A percentile compares a stretch with the other conserved stretches of the same genome.
Evolutionary conservation across 2,888 invertebrate species (phyloP).

Genomic region (Opisthograptis luteolata): DNA sequence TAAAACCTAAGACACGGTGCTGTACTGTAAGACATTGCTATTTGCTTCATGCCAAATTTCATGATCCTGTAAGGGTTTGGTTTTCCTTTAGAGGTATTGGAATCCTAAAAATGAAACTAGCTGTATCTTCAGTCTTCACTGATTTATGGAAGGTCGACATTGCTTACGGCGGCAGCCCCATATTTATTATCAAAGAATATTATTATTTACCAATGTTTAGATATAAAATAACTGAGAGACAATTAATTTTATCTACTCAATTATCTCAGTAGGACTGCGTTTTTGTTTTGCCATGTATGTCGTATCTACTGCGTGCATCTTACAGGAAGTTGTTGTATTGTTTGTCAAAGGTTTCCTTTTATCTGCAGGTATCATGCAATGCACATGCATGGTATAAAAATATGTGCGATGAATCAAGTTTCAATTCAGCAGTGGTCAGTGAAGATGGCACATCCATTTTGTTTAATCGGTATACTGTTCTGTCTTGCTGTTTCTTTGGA

Average conservation of each 20-base stretch:
- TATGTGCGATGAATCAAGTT: slow-evolving; percentile 25
- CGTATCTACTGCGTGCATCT: slow-evolving; percentile 62
- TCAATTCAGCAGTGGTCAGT: slow-evolving; percentile 52
- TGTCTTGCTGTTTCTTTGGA: slow-evolving; percentile 43
- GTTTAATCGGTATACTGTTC: slow-evolving; percentile 56
- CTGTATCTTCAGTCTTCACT: no score
- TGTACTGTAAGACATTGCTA: no score
- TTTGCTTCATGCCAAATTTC: no score
- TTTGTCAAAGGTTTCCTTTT: slow-evolving; percentile 69
- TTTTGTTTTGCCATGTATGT: slow-evolving; percentile 66
- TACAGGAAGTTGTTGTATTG: slow-evolving; percentile 74
- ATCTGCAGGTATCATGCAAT: slow-evolving; percentile 53
- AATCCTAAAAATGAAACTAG: no score
- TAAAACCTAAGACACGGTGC: no score
- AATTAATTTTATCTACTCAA: slow-evolving; percentile 60
- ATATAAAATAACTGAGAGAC: slow-evolving; percentile 39
- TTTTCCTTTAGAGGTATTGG: no score
- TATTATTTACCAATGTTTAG: no score
- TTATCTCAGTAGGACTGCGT: slow-evolving; percentile 41
- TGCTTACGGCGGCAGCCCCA: no score
- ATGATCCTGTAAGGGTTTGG: no score
- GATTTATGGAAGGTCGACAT: no score
- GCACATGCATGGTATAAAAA: slow-evolving; percentile 54
- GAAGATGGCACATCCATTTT: slow-evolving; percentile 65
- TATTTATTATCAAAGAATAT: no score